Percentiles rank a stretch among this genome's conserved stretches.
Conservation (phyloP, 2,113 vertebrate species). For the Dicentrarchus labrax region DNA sequence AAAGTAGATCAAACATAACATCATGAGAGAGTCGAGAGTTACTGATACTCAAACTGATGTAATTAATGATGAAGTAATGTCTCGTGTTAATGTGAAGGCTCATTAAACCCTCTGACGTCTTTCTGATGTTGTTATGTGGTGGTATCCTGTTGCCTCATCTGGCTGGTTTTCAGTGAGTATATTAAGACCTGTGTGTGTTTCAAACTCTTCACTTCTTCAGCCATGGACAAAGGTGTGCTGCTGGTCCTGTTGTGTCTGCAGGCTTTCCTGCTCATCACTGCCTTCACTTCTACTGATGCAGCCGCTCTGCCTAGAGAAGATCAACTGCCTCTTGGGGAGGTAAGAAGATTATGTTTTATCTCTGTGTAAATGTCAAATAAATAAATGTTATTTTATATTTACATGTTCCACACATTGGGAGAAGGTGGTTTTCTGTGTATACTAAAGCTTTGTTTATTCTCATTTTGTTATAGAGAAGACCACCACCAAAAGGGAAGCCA, state of each 20-base stretch:
- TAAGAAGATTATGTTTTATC: background rate
- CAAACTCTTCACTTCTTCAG: background rate
- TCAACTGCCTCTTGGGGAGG: background rate
- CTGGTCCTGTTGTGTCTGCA: slow-evolving; percentile 45
- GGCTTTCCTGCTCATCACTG: slow-evolving; percentile 43
- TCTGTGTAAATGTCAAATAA: too few relatives aligned
- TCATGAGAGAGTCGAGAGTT: too few relatives aligned
- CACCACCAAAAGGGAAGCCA: background rate
- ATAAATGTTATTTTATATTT: too few relatives aligned
- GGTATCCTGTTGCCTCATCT: background rate
- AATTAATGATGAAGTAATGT: too few relatives aligned
- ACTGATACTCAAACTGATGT: too few relatives aligned
- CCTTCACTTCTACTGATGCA: slow-evolving; percentile 22
- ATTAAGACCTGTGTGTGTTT: slow-evolving; percentile 4
- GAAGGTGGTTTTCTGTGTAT: background rate
- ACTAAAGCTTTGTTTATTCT: background rate
- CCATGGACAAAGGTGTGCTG: slow-evolving; percentile 48
- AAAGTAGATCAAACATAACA: too few relatives aligned
- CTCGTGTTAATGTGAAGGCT: too few relatives aligned
- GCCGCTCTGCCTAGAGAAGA: background rate
- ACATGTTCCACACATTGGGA: background rate
- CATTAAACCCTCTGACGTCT: too few relatives aligned
- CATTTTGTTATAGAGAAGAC: background rate
- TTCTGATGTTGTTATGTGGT: too few relatives aligned
- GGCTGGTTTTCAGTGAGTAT: background rate